Evolutionary conservation across 2,888 invertebrate species (phyloP), one percentile per base, ranked within the genome.

Genomic region (Gortyna flavago): DNA sequence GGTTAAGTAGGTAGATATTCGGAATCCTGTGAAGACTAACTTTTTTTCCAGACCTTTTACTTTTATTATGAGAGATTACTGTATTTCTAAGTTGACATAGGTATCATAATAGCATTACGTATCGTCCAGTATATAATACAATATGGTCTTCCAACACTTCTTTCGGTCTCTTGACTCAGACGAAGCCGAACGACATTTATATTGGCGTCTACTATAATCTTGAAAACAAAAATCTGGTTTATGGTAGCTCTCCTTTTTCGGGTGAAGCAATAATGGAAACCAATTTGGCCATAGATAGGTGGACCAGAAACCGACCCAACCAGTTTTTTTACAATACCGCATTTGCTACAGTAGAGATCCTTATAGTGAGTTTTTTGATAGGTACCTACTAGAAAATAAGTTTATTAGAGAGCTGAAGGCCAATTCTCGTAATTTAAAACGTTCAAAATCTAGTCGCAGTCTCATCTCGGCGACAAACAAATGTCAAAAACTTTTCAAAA

Each of bases 201-300:
- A 54, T 48, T 57, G 11, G 25, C 25, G 21, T 48, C 32, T 44
- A n/a, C n/a, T n/a, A n/a, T n/a, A 16, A 69, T 66, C 48, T 41
- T 54, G 29, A 16, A 51, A 70, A 44, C n/a, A 29, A 44, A 77
- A 62, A 84, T 64, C 71, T 48, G 66, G 79, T 82, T 79, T 79
- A 21, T 25, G 62, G 68, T 62, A 25, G 44, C 35, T 71, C 59
- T 73, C 72, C 75, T 80, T 65, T 41, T 72, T 76, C 2, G 48
- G 61, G 48, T 38, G 44, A 75, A 61, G 25, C 54, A 64, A 62
- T 73, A 29, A 59, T 54, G 25, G 3, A 71, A 81, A 73, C 71
- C 25, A 41, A 41, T 67, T 59, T 41, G 35, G 48, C 64, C 35
- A 21, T 48, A 68, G 13, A 51, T 38, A 71, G 11, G 18, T 54